Conservation (phyloP, 1,140 invertebrate genomes). For the Zaprionus ornatus region DNA sequence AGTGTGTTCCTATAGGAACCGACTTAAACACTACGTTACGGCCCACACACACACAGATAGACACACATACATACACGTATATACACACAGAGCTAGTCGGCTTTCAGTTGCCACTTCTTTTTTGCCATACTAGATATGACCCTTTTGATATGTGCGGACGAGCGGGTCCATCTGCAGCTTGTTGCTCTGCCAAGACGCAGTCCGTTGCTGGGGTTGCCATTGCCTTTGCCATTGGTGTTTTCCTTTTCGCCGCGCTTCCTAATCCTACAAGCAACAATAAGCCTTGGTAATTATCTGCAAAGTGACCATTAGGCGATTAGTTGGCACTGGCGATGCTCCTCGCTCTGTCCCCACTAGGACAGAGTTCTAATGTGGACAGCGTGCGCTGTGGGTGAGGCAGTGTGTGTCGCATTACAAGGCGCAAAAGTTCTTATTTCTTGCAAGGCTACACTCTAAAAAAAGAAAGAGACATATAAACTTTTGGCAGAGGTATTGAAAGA, state of each 20-base stretch:
- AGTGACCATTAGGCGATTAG: constrained; percentile 82
- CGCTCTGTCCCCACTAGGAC: constrained; percentile 3
- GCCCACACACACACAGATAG: constrained; percentile 18
- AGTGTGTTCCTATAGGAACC: constrained; percentile 25
- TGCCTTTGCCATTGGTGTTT: constrained; percentile 26
- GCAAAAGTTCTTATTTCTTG: constrained; percentile 18
- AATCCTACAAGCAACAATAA: constrained; percentile 80
- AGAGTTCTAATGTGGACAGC: constrained; percentile 10
- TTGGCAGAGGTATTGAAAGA: too few relatives aligned
- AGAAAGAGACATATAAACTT: not conserved
- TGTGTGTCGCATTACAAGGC: constrained; percentile 9
- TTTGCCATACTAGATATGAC: constrained; percentile 53
- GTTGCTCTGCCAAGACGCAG: constrained; percentile 50
- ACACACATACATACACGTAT: constrained; percentile 12
- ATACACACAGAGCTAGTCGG: constrained; percentile 14
- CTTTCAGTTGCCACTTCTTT: constrained; percentile 23
- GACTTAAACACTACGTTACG: not conserved
- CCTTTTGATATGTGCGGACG: constrained; percentile 57
- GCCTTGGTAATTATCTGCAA: constrained; percentile 82
- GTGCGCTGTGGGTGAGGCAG: not conserved
- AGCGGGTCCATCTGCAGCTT: constrained; percentile 41
- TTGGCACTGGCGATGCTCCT: constrained; percentile 51
- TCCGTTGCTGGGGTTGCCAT: constrained; percentile 8
- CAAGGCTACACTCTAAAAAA: constrained; percentile 3
- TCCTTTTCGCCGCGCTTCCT: constrained; percentile 60